Percentiles rank a stretch among this genome's conserved stretches.
Conservation (phyloP, 2,888 invertebrate species). For the Chloroclystis v-ata region DNA sequence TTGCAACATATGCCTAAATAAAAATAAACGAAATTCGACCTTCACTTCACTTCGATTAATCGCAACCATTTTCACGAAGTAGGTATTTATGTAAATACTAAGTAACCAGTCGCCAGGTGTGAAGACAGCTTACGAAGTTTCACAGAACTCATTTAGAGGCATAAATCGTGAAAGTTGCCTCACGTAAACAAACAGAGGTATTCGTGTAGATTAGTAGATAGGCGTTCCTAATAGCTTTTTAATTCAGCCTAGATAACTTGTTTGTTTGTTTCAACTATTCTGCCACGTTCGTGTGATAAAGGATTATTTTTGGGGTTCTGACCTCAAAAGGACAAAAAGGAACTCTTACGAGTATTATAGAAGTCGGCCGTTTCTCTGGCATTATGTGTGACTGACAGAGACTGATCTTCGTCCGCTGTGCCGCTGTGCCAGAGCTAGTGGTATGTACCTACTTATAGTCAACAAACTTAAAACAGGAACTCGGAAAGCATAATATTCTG, state of each 20-base stretch:
- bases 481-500: neutral
- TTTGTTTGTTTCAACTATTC: constrained; percentile 49
- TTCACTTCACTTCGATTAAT: neutral
- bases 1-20: too few relatives aligned
- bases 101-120: neutral
- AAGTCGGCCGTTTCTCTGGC: too few relatives aligned
- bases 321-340: too few relatives aligned
- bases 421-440: too few relatives aligned
- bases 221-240: constrained; percentile 58
- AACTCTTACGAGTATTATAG: too few relatives aligned
- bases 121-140: neutral
- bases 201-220: constrained; percentile 20
- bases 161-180: constrained; percentile 22
- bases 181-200: constrained; percentile 16
- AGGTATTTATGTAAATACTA: neutral
- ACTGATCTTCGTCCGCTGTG: too few relatives aligned
- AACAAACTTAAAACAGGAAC: neutral
- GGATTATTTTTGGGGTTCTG: too few relatives aligned
- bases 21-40: too few relatives aligned
- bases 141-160: constrained; percentile 3
- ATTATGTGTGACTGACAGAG: too few relatives aligned
- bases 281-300: constrained; percentile 19
- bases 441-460: too few relatives aligned
- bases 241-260: constrained; percentile 44
- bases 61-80: neutral